These are phyloP conservation scores for Botrylloides violaceus DNA, from an alignment of 23 tunicate genomes.

Conservation along the genomic window DNA sequence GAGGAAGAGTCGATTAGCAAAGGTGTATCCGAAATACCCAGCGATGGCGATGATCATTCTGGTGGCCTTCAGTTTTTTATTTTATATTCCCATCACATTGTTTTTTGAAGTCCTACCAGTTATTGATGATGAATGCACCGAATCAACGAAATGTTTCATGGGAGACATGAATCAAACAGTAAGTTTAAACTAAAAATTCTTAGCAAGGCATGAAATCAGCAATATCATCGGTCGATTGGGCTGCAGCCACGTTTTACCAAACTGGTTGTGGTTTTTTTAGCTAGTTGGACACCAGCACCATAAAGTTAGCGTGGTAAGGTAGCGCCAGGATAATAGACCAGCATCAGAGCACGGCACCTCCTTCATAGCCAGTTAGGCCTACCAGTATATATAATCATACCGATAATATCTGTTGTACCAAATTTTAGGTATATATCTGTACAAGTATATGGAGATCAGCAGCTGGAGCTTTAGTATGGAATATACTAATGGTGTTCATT, in stretches of 20 bases:
- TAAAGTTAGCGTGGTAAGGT: too few species aligned
- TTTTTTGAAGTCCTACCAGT: conserved; percentile 22
- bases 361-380: not conserved
- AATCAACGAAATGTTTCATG: conserved; percentile 11
- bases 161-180: not conserved
- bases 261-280: too few species aligned
- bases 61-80: conserved; percentile 10
- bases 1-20: conserved; percentile 5
- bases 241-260: too few species aligned
- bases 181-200: too few species aligned
- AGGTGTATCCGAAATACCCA: conserved; percentile 22
- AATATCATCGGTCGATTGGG: too few species aligned
- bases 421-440: conserved; percentile 17
- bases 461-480: conserved; percentile 8
- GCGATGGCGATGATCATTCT: conserved; percentile 8
- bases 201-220: too few species aligned
- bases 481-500: conserved; percentile 9
- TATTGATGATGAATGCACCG: conserved; percentile 2
- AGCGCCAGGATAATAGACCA: too few species aligned
- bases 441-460: conserved; percentile 21
- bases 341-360: too few species aligned
- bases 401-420: not conserved
- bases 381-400: not conserved
- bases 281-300: too few species aligned
- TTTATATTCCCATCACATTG: conserved; percentile 19